Conservation (phyloP, 2,888 invertebrate genomes). For the Caenorhabditis macrosperma region DNA sequence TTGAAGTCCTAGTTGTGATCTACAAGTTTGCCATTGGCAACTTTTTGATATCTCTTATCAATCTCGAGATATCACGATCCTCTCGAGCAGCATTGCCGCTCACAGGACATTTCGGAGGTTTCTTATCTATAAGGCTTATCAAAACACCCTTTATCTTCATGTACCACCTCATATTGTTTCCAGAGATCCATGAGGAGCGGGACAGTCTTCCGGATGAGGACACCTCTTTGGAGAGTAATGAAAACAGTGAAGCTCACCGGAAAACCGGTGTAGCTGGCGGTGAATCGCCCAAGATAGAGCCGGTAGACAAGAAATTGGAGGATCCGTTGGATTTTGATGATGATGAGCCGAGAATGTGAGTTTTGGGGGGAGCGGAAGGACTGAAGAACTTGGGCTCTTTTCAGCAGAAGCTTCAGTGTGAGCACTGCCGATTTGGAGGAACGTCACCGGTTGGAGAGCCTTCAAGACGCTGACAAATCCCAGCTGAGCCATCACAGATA, state of each 20-base stretch:
- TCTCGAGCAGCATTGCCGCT: neutral
- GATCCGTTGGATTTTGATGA: conserved; percentile 27
- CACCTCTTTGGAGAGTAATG: conserved; percentile 5
- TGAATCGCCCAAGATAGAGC: conserved; percentile 11
- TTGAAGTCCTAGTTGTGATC: no score
- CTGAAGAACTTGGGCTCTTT: neutral
- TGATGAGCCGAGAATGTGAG: conserved; percentile 26
- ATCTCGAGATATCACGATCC: no score
- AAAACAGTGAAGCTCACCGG: neutral
- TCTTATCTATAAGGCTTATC: no score
- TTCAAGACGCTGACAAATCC: conserved; percentile 7
- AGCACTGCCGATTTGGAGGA: conserved; percentile 33
- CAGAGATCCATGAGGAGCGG: conserved; percentile 50
- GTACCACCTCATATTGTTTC: no score
- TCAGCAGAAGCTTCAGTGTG: conserved; percentile 39
- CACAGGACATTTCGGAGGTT: neutral
- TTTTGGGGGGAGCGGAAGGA: neutral
- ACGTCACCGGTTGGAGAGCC: conserved; percentile 12
- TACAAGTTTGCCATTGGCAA: no score
- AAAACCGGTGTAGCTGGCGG: conserved; percentile 22
- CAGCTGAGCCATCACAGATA: conserved; percentile 28
- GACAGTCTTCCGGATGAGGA: conserved; percentile 51
- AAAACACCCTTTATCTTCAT: no score
- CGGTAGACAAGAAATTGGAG: conserved; percentile 12
- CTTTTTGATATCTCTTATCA: no score